phyloP scores from a whole-genome alignment of 2,113 vertebrate genomes.

The Phylloscopus whistleri region DNA sequence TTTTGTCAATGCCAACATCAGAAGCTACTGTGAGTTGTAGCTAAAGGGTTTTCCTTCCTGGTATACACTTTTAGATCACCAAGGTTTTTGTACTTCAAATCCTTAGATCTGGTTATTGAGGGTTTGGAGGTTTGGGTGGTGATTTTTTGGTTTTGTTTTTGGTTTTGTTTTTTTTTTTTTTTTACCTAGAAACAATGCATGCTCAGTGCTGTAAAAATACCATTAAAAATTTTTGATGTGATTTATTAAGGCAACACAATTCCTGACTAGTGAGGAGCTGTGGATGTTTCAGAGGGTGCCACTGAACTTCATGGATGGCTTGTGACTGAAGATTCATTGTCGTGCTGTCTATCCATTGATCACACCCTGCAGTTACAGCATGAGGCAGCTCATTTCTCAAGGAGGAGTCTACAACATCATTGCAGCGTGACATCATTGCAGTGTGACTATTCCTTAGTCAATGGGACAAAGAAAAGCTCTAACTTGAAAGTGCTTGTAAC shows the following conservation, averaged over 20 bases:
- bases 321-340: neutral
- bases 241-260: neutral
- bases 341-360: neutral
- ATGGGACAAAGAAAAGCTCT: neutral
- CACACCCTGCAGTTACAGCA: neutral
- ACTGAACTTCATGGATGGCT: neutral
- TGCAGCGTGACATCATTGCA: neutral
- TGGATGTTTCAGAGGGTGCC: neutral
- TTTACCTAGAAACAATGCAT: neutral
- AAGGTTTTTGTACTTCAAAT: neutral
- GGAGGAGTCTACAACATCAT: neutral
- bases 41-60: neutral
- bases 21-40: neutral
- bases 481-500: neutral
- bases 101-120: neutral
- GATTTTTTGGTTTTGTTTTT: too few relatives aligned
- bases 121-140: neutral
- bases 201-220: neutral
- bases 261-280: neutral
- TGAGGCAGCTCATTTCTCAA: neutral
- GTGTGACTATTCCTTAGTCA: neutral
- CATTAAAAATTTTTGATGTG: neutral
- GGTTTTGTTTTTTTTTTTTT: too few relatives aligned
- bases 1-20: neutral
- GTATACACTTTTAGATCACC: neutral